These are phyloP conservation scores for Phalacrocorax brasilianus DNA, from an alignment of 2,113 vertebrate species.

Conservation along the genomic window DNA sequence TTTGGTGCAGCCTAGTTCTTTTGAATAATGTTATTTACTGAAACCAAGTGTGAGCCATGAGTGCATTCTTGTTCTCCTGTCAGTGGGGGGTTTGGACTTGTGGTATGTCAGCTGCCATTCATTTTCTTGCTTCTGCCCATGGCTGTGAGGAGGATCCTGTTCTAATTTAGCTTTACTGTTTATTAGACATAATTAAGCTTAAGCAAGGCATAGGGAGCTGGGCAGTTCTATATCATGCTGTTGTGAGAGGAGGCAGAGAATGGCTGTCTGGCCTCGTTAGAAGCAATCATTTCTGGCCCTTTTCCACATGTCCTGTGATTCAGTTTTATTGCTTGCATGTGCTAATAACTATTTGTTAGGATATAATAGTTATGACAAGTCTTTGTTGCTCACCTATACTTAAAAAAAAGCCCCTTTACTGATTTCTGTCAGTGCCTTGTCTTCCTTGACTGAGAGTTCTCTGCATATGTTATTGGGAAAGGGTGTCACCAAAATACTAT, in stretches of 20 bases:
- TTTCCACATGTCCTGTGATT: not conserved
- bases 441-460: not conserved
- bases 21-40: not conserved
- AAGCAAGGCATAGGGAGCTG: not conserved
- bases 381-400: not conserved
- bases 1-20: not conserved
- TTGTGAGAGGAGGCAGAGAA: not conserved
- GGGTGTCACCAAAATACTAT: not conserved
- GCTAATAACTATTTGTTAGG: not conserved
- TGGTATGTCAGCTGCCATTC: not conserved
- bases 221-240: rapidly evolving
- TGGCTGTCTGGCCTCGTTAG: not conserved
- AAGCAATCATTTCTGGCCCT: not conserved
- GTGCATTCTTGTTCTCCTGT: not conserved
- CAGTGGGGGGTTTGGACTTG: not conserved
- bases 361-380: not conserved
- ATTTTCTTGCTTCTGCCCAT: not conserved
- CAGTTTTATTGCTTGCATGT: not conserved
- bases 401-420: not conserved
- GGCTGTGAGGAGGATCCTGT: not conserved
- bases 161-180: not conserved
- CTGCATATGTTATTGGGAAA: not conserved
- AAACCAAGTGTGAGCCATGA: not conserved
- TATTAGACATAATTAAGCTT: not conserved
- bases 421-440: not conserved